phyloP scores from a whole-genome alignment of 2,113 vertebrate genomes.

The Prietella phreatophila region DNA sequence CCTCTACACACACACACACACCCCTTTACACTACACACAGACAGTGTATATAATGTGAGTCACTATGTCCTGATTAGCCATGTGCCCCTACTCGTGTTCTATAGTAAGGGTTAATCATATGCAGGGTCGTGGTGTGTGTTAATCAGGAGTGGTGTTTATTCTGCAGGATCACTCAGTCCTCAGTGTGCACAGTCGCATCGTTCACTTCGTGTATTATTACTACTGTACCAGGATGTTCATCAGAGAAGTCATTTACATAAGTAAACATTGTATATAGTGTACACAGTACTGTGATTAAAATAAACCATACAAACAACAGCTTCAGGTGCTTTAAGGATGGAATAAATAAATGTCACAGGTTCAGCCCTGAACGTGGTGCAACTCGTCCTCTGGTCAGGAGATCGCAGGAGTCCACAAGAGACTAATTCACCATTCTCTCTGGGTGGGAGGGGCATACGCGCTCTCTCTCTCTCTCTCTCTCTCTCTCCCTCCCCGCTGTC shows the following conservation, averaged over 20 bases:
- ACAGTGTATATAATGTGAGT: neutral
- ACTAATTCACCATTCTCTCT: neutral
- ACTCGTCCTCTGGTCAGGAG: neutral
- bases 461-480: neutral
- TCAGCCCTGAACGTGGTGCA: neutral
- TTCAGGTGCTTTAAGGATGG: neutral
- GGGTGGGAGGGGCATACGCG: neutral
- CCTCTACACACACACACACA: slow-evolving; percentile 18
- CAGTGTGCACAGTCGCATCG: neutral
- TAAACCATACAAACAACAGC: neutral
- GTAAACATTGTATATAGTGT: neutral
- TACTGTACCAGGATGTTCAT: neutral
- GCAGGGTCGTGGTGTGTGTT: neutral
- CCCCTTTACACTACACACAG: neutral
- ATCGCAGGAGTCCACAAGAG: neutral
- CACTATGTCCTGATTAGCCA: neutral
- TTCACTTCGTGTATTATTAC: neutral
- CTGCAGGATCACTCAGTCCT: neutral
- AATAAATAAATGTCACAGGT: neutral
- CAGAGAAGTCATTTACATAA: neutral
- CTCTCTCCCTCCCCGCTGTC: neutral
- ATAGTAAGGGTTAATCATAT: neutral
- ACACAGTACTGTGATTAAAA: neutral
- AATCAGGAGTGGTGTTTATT: neutral
- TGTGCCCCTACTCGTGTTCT: neutral